Evolutionary conservation across 2,888 invertebrate genomes (phyloP).

Genomic region (Nymphalis urticae): DNA sequence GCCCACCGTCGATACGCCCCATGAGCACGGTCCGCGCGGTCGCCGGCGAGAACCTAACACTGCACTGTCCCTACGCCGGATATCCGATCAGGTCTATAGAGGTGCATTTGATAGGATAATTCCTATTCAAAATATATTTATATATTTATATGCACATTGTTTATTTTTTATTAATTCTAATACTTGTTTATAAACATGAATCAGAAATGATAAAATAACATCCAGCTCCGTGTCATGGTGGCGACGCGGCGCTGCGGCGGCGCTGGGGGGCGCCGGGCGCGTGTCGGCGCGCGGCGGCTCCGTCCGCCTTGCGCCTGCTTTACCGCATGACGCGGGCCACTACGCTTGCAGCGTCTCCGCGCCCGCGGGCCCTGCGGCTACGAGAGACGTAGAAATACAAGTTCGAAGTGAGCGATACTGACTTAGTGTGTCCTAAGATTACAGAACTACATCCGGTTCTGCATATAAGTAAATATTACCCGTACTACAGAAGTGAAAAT

Average conservation of each 20-base stretch:
- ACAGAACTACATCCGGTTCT: too few species aligned
- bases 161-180: too few species aligned
- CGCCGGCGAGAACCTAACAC: slow-evolving; percentile 87
- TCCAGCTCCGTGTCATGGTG: slow-evolving; percentile 71
- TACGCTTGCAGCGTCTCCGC: slow-evolving; percentile 89
- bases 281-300: slow-evolving; percentile 64
- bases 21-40: slow-evolving; percentile 87
- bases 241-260: slow-evolving; percentile 77
- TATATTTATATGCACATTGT: too few species aligned
- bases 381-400: slow-evolving; percentile 85
- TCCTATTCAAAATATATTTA: slow-evolving; percentile 48
- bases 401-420: slow-evolving; percentile 83
- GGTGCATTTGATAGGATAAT: slow-evolving; percentile 73
- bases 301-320: slow-evolving; percentile 63
- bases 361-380: slow-evolving; percentile 85
- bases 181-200: too few species aligned
- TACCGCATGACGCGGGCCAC: slow-evolving; percentile 85
- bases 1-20: slow-evolving; percentile 86
- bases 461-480: too few species aligned
- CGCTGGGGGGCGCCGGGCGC: slow-evolving; percentile 66
- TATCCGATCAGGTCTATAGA: slow-evolving; percentile 87
- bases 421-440: background rate
- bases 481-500: too few species aligned
- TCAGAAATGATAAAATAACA: background rate
- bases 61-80: slow-evolving; percentile 92